A percentile compares a stretch with the other conserved stretches of the same genome.
phyloP scores from a whole-genome alignment of 2,113 vertebrate species.

The Tauraco erythrolophus region DNA sequence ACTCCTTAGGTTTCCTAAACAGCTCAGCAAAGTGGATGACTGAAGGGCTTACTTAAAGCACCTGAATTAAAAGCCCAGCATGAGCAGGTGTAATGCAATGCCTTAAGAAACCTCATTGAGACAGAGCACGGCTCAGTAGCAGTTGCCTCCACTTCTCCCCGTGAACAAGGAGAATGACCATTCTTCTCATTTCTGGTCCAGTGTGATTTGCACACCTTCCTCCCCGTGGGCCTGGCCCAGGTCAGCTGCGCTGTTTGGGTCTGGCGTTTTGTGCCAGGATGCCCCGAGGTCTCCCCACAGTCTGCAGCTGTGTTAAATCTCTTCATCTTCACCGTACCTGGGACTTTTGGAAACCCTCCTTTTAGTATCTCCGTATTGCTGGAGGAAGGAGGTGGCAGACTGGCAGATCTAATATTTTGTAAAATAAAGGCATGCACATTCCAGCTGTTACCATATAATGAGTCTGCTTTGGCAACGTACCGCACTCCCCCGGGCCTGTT shows the following conservation, averaged over 20 bases:
- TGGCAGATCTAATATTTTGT: not conserved
- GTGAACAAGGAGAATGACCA: no score
- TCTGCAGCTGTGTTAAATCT: not conserved
- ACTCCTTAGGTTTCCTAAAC: not conserved
- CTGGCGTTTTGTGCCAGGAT: not conserved
- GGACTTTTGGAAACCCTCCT: not conserved
- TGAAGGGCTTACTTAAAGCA: not conserved
- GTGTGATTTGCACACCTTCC: not conserved
- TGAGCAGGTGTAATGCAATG: not conserved
- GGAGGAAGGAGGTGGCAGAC: not conserved
- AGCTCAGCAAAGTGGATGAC: not conserved
- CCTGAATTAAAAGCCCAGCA: not conserved
- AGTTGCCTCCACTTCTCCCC: not conserved
- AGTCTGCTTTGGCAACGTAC: not conserved
- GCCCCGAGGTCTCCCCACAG: not conserved
- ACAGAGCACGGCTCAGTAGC: not conserved
- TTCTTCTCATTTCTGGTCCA: not conserved
- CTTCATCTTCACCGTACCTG: not conserved
- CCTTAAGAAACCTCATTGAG: rapidly evolving
- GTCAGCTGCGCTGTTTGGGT: not conserved
- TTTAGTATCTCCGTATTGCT: not conserved
- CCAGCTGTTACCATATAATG: not conserved
- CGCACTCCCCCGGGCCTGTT: not conserved
- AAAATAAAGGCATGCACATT: not conserved
- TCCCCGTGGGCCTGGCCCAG: not conserved